Evolutionary conservation across 2,797 vertebrate genomes (phyloP).

Genomic region (Amazona ochrocephala): DNA sequence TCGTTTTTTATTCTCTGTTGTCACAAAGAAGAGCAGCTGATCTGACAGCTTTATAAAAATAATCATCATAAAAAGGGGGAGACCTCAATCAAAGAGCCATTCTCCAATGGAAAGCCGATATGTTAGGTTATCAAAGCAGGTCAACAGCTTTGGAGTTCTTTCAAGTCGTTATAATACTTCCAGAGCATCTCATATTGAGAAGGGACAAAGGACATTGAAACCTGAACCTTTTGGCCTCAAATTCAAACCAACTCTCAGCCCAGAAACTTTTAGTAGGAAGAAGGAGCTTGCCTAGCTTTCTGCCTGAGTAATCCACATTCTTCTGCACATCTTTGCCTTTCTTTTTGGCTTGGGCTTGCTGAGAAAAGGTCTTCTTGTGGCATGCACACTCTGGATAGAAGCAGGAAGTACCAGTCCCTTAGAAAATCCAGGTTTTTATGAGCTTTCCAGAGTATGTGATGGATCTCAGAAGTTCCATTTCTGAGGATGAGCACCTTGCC

Average conservation of each 20-base stretch:
- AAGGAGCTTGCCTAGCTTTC: neutral
- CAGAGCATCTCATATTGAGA: neutral
- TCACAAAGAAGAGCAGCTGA: constrained; percentile 26
- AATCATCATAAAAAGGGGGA: neutral
- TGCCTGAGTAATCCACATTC: neutral
- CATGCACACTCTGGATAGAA: rapidly evolving
- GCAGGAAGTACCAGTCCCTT: neutral
- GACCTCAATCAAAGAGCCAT: neutral
- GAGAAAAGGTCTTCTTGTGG: neutral
- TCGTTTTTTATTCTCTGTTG: neutral
- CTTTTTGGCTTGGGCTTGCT: neutral
- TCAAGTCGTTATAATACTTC: neutral
- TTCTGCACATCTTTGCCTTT: neutral
- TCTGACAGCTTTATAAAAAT: constrained; percentile 2
- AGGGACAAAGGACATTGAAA: neutral
- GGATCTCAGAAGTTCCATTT: neutral
- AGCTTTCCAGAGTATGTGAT: neutral
- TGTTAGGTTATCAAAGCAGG: neutral
- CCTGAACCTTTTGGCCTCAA: neutral
- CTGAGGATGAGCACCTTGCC: neutral
- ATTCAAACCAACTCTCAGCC: neutral
- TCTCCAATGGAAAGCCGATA: neutral
- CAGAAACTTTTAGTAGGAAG: neutral
- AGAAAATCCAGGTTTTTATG: neutral
- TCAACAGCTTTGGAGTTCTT: neutral